Evolutionary conservation across 2,888 invertebrate genomes (phyloP), one percentile per base, ranked within the genome.

Genomic region (Sturmia bella): DNA sequence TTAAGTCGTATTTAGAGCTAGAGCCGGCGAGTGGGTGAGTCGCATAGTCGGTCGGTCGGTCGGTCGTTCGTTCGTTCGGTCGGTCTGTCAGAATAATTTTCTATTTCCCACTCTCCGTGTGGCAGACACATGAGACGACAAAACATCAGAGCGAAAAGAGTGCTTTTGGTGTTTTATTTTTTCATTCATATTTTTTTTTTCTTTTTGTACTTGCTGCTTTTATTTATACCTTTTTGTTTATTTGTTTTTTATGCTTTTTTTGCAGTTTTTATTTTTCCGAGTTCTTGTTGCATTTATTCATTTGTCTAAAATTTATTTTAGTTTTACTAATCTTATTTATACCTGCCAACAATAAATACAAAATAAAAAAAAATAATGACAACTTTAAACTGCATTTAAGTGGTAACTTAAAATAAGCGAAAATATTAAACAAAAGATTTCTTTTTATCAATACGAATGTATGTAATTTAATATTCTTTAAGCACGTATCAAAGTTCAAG

Each of bases 231-330:
- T 61, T 56, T 56, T 32, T 37, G 32, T 57, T 48, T 41, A 27
- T 21, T 45, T 19, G 57, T 57, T 57, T 75, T 61, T 41, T 56
- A 4, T 61, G 37, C 84, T 77, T 79, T 72, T 85, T 87, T 84
- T 87, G 85, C 85, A 86, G 27, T 32, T 32, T 32, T 86, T 87
- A 88, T 86, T 87, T 32, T 32, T 32, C 85, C 86, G 86, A 37
- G 32, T 54, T 64, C 61, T 54, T 43, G 45, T 68, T 80, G 84
- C 86, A 9, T 85, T 86, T 43, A 39, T 61, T 24, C 39, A 74
- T 77, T 85, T 39, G 7, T 41, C 15, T 52, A 32, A 15, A 17
- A 27, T 61, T 59, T 59, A 45, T 56, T 66, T 54, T 43, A 19
- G 27, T 41, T 68, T 56, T 66, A 41, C 54, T 39, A 2, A 19